These are phyloP conservation scores for Papilio demoleus DNA, from an alignment of 2,888 invertebrate genomes.

Conservation along the genomic window DNA sequence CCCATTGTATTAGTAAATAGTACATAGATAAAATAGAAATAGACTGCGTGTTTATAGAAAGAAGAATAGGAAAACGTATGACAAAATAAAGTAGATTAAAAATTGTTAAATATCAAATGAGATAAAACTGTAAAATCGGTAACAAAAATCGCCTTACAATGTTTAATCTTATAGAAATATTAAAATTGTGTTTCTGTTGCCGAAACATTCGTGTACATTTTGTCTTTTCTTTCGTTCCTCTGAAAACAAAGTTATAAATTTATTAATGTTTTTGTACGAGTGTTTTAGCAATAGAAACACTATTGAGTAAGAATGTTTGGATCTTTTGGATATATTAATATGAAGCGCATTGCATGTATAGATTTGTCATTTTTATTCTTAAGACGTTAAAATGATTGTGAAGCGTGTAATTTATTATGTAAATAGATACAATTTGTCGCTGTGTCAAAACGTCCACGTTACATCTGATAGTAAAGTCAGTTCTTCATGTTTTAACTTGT, in stretches of 20 bases:
- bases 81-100: background rate
- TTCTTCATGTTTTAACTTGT: conserved; percentile 75
- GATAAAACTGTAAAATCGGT: background rate
- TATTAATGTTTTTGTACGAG: background rate
- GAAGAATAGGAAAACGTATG: background rate
- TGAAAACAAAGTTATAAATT: background rate
- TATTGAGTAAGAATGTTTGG: background rate
- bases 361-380: conserved; percentile 45
- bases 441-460: conserved; percentile 80
- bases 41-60: conserved; percentile 14
- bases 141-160: background rate
- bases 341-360: conserved; percentile 37
- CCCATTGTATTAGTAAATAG: conserved; percentile 4
- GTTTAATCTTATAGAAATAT: background rate
- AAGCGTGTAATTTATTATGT: conserved; percentile 59
- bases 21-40: conserved; percentile 14
- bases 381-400: conserved; percentile 52
- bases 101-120: background rate
- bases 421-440: conserved; percentile 72
- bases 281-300: background rate
- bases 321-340: conserved; percentile 23
- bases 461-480: conserved; percentile 75
- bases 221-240: background rate
- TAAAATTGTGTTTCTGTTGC: background rate
- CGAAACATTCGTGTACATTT: background rate